phyloP scores from a whole-genome alignment of 2,888 invertebrate genomes.

The Dendrolimus pini region DNA sequence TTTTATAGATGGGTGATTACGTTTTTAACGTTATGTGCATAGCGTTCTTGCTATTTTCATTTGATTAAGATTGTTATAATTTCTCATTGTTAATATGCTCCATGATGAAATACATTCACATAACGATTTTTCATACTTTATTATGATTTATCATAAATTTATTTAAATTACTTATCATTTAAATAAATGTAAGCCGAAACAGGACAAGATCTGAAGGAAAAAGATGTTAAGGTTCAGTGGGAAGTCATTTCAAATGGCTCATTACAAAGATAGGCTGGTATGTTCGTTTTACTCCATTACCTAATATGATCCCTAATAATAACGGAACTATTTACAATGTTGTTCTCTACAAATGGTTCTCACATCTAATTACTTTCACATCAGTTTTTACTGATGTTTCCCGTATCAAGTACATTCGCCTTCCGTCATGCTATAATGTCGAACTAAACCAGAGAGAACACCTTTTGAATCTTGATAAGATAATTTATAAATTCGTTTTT shows the following conservation, averaged over 20 bases:
- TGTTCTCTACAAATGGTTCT: constrained; percentile 38
- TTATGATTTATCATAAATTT: too few relatives aligned
- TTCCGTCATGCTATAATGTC: background rate
- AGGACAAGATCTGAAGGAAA: too few relatives aligned
- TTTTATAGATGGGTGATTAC: constrained; percentile 23
- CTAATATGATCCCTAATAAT: constrained; percentile 26
- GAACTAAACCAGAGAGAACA: background rate
- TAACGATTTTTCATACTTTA: constrained; percentile 8
- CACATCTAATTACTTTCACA: constrained; percentile 48
- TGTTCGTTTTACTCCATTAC: too few relatives aligned
- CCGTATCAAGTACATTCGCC: constrained; percentile 8
- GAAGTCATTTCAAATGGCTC: too few relatives aligned
- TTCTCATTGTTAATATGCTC: background rate
- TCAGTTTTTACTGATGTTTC: constrained; percentile 36
- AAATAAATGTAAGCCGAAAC: too few relatives aligned
- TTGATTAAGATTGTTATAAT: background rate
- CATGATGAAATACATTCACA: too few relatives aligned
- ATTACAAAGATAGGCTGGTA: too few relatives aligned
- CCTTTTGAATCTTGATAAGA: background rate
- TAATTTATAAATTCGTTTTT: background rate
- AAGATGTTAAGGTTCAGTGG: too few relatives aligned
- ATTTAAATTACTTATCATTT: too few relatives aligned
- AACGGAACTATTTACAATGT: constrained; percentile 64
- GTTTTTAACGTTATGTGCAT: constrained; percentile 9
- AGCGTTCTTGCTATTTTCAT: background rate